Base-by-base conservation (phyloP, 2,113 vertebrate genomes). In the Felis catus region DNA sequence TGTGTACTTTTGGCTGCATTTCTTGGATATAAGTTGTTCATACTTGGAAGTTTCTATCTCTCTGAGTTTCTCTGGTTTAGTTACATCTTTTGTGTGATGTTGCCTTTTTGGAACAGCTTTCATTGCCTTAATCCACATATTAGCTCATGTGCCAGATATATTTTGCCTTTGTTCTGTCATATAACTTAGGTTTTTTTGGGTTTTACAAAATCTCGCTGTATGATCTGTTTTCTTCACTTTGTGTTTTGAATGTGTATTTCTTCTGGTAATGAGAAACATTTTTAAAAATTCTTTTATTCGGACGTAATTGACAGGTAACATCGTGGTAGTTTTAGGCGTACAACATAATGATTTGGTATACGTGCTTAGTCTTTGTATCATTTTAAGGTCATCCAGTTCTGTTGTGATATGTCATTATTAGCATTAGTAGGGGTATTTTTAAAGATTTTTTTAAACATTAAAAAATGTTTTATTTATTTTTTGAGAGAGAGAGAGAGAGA, bases 71-170 rank as follows among this genome's bases (percentile, higher is more conserved):
- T 15, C 36, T 95, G 31, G 63, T 94, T 82, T 39, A 33, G 51
- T 51, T 61, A 5, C 2, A 58, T 25, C 18, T 61, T 27, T 68
- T 31, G 7, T 19, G 31, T 48, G 29, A n/a, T 68, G 48, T 12
- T 68, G 48, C 36, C 41, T 61, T 91, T 95, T 3, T 63, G 78
- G 41, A 63, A 74, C n/a, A 53, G 73, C 53, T 94, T 82, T 89
- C 25, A 65, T 74, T 89, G 18, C 25, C 4, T 33, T 48, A 71
- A 61, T 36, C 51, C 39, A 65, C 27, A 4, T 23, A 36, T 74
- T 33, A 48, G 36, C 9, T 31, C 51, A 88, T 0, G 2, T 70
- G 36, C 41, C 48, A 88, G 61, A 8, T 63, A 7, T 2, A 4
- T 81, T 88, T 53, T 88, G 12, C 65, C 33, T 74, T 82, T 27